These are phyloP conservation scores for Chirona hameri DNA, from an alignment of 2,888 invertebrate species.

Conservation along the genomic window DNA sequence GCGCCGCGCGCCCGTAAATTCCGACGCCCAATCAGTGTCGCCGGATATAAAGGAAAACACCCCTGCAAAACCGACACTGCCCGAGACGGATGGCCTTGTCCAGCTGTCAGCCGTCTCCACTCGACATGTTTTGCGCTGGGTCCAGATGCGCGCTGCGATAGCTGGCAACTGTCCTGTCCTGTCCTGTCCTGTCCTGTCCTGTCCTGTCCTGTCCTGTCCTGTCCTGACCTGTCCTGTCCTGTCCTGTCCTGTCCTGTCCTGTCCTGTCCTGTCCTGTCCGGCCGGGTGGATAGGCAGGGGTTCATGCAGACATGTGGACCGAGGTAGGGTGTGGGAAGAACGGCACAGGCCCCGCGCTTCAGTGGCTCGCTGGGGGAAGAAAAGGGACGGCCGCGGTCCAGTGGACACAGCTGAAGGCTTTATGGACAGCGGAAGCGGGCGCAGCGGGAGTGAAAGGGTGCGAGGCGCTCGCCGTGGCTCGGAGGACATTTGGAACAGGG, in stretches of 20 bases:
- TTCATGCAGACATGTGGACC: too few species aligned
- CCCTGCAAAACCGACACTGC: neutral
- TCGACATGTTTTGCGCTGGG: neutral
- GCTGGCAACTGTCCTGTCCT: neutral
- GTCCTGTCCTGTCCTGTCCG: neutral
- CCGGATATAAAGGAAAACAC: neutral
- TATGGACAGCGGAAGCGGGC: neutral
- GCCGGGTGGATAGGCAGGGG: neutral
- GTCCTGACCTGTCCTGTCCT: neutral
- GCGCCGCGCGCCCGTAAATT: neutral
- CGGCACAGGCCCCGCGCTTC: too few species aligned
- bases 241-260: neutral
- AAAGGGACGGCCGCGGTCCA: neutral
- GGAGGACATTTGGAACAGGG: neutral
- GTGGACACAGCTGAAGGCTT: neutral
- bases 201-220: neutral
- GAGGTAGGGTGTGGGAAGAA: too few species aligned
- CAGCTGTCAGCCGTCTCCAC: neutral
- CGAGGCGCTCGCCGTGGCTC: neutral
- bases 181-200: neutral
- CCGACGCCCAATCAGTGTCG: neutral
- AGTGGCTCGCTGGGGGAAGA: too few species aligned
- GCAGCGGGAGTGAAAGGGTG: neutral
- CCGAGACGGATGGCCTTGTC: neutral
- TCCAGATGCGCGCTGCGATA: neutral